Evolutionary conservation across 1,140 invertebrate species (phyloP), one percentile per base, ranked within the genome.

Genomic region (Drosophila asahinai): DNA sequence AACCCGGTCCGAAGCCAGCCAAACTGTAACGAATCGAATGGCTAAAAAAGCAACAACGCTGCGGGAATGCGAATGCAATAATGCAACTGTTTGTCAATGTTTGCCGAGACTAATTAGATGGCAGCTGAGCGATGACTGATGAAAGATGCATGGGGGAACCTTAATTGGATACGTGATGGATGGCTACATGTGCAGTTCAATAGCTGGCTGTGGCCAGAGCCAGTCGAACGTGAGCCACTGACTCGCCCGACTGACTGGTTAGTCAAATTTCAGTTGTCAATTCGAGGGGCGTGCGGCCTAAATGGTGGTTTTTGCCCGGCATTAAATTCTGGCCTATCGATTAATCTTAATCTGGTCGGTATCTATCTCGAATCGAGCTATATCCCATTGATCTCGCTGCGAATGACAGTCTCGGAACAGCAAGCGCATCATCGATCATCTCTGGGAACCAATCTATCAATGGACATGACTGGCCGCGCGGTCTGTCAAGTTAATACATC

Each of bases 51-150:
- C 63, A 55, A 59, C 47, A 67, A 70, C 63, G 27, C 15, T 51
- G 59, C 59, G 51, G 66, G 54, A 71, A 64, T 79, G 77, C 77
- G 54, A 79, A 72, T 79, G 77, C 77, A 79, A 79, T 79, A 79
- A 79, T 79, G 75, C 80, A 83, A 66, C 75, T 83, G 80, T 82
- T 83, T 82, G 80, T 82, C 80, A 83, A 82, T 82, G 83, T 83
- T 84, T 76, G 72, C 73, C 64, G 75, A 78, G 82, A 61, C 81
- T 83, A 83, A 83, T 83, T 83, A 84, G 77, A 79, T 64, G 76
- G 75, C 65, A 71, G 59, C 62, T 45, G 67, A 72, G 54, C 58
- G 65, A 60, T 55, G 63, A 72, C 68, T 77, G 58, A 83, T 78
- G 75, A 77, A 77, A 77, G 62, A 78, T 78, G 76, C 75, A 78